Evolutionary conservation across 2,113 vertebrate genomes (phyloP).

Genomic region (Brachyhypopomus occidentalis): DNA sequence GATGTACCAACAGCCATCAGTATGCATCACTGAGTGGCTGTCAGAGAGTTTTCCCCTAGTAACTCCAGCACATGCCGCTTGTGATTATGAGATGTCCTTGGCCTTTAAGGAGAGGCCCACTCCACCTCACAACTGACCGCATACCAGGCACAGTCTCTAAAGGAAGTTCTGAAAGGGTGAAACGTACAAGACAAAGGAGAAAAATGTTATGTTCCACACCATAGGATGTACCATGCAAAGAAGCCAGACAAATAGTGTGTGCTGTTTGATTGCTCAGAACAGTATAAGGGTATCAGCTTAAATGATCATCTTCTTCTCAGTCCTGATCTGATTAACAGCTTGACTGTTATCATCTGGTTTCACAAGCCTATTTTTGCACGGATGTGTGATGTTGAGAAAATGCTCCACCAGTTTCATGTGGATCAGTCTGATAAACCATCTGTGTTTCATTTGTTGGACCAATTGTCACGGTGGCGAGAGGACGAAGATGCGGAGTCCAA

Average conservation of each 20-base stretch:
- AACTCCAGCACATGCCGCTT: slow-evolving; percentile 32
- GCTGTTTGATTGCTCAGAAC: background rate
- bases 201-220: too few relatives aligned
- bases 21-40: background rate
- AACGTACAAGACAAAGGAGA: too few relatives aligned
- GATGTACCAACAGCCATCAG: too few relatives aligned
- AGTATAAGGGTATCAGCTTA: background rate
- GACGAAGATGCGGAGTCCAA: too few relatives aligned
- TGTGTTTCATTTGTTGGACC: slow-evolving; percentile 36
- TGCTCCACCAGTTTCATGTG: slow-evolving; percentile 10
- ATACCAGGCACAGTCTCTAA: background rate
- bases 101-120: background rate
- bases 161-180: background rate
- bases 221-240: background rate
- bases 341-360: background rate
- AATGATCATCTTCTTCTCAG: background rate
- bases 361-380: background rate
- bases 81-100: background rate
- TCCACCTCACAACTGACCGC: background rate
- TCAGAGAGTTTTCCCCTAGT: slow-evolving; percentile 21
- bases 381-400: background rate
- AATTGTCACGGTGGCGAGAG: too few relatives aligned
- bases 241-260: background rate
- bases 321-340: background rate
- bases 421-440: background rate